These are phyloP conservation scores for Eupsittula cactorum DNA, from an alignment of 2,113 vertebrate species.

Conservation along the genomic window DNA sequence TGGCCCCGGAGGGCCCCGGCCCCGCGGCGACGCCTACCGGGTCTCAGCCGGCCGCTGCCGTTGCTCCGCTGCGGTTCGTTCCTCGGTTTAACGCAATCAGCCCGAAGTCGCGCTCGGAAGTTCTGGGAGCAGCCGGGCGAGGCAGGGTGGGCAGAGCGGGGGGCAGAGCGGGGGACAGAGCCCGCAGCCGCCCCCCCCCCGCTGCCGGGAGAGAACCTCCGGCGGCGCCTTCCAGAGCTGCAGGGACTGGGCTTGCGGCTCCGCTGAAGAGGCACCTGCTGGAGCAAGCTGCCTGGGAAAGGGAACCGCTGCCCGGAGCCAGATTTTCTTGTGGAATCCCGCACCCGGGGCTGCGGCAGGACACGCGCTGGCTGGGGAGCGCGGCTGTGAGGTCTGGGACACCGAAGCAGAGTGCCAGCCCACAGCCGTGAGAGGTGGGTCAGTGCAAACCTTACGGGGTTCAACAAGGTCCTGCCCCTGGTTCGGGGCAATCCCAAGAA, in stretches of 20 bases:
- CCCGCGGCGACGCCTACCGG: background rate
- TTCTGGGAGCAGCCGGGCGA: background rate
- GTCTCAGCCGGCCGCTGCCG: background rate
- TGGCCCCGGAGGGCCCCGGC: background rate
- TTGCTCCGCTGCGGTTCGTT: rapidly evolving
- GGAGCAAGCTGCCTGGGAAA: background rate
- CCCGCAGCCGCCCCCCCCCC: no score
- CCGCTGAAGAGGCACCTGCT: background rate
- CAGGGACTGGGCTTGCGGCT: background rate
- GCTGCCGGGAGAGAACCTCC: background rate
- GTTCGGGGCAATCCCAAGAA: background rate
- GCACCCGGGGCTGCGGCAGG: background rate
- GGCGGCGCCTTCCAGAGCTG: no score
- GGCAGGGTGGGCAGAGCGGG: no score
- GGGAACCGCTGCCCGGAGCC: background rate
- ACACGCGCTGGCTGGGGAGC: rapidly evolving
- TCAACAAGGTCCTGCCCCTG: background rate
- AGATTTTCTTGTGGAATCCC: rapidly evolving
- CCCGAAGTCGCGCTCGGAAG: background rate
- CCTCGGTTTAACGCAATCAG: background rate
- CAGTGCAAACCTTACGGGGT: background rate
- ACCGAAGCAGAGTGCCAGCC: rapidly evolving
- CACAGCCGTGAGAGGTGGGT: background rate
- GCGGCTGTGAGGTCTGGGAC: rapidly evolving
- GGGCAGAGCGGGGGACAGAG: background rate